phyloP scores from a whole-genome alignment of 1,140 invertebrate genomes.

The Apis cerana region DNA sequence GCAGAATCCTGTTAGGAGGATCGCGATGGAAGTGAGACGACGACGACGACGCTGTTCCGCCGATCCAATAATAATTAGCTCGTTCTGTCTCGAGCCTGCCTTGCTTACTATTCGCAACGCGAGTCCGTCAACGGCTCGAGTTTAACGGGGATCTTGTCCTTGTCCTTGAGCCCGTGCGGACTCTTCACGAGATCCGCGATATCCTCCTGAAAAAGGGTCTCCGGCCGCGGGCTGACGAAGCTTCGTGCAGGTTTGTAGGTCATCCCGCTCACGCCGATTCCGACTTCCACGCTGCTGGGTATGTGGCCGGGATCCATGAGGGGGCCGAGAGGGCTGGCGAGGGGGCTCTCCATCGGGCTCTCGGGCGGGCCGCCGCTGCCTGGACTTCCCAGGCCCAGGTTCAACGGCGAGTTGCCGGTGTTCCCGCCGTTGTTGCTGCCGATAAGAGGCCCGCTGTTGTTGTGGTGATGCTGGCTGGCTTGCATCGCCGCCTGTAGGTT shows the following conservation, averaged over 20 bases:
- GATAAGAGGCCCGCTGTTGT: constrained; percentile 62
- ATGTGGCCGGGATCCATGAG: constrained; percentile 78
- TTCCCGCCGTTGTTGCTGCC: constrained; percentile 77
- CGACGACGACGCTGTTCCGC: not conserved
- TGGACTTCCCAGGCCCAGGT: constrained; percentile 81
- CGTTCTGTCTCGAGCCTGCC: not conserved
- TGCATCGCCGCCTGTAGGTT: constrained; percentile 80
- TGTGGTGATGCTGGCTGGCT: constrained; percentile 79
- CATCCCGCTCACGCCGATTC: constrained; percentile 85
- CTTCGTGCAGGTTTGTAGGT: constrained; percentile 84
- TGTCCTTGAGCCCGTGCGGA: constrained; percentile 79
- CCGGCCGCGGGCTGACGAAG: constrained; percentile 83
- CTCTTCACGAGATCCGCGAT: constrained; percentile 84
- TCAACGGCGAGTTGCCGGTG: constrained; percentile 82
- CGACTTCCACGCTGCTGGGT: constrained; percentile 82
- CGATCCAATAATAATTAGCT: constrained; percentile 25
- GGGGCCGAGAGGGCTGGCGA: constrained; percentile 80
- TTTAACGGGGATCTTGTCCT: constrained; percentile 80
- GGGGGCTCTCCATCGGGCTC: constrained; percentile 80
- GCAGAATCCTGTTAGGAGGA: constrained; percentile 3
- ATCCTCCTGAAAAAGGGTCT: constrained; percentile 85
- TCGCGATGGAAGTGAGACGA: constrained; percentile 16
- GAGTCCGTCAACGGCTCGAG: constrained; percentile 79
- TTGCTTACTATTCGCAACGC: constrained; percentile 78
- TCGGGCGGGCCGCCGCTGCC: constrained; percentile 79